Conservation (phyloP, 2,888 invertebrate species). For the Eledone cirrhosa region DNA sequence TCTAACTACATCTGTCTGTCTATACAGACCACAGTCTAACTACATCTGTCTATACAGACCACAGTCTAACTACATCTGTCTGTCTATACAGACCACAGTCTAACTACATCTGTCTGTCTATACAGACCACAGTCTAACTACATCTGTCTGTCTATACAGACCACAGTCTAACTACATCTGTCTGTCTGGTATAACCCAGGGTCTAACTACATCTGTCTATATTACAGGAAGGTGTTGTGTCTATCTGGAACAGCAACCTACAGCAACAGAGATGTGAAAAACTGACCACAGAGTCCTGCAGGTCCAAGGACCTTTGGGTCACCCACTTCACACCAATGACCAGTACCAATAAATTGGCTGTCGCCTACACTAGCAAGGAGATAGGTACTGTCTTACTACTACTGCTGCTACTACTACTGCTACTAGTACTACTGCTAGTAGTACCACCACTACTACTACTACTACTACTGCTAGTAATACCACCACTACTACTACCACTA, state of each 20-base stretch:
- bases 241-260: slow-evolving; percentile 63
- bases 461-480: not conserved
- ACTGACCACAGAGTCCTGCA: slow-evolving; percentile 64
- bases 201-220: not conserved
- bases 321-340: slow-evolving; percentile 64
- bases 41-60: too few species aligned
- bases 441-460: slow-evolving; percentile 19
- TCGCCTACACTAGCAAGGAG: slow-evolving; percentile 67
- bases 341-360: slow-evolving; percentile 65
- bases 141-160: too few species aligned
- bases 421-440: slow-evolving; percentile 25
- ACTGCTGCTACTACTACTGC: slow-evolving; percentile 21
- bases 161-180: not conserved
- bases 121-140: too few species aligned
- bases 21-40: too few species aligned
- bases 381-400: slow-evolving; percentile 53
- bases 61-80: too few species aligned
- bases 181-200: too few species aligned
- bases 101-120: too few species aligned
- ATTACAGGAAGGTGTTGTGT: slow-evolving; percentile 63
- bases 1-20: too few species aligned
- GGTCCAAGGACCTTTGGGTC: slow-evolving; percentile 66
- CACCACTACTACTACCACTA: slow-evolving; percentile 4
- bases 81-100: too few species aligned
- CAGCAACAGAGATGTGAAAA: slow-evolving; percentile 59